Base-by-base conservation (phyloP, 2,888 invertebrate genomes). In the Nomada fabriciana region DNA sequence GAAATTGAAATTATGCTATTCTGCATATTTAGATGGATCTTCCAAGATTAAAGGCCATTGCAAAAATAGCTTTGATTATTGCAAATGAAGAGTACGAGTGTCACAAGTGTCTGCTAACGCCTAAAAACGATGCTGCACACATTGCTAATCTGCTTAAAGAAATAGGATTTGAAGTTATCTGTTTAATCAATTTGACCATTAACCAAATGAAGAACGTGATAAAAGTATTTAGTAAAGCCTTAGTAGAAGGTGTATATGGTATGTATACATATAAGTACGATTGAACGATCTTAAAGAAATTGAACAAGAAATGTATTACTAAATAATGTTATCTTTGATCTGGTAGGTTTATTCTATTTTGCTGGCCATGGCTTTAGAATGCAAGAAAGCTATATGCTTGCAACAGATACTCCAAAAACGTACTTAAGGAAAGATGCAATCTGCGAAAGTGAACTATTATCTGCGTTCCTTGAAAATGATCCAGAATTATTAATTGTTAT, bases 301-400 rank as follows among this genome's bases (percentile, higher is more conserved):
- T 36, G 25, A 50, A 64, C 50, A 1, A 11, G 20, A 70, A 20
- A 57, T 69, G 20, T 1, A 9, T 29, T 29, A 61, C 29, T 25
- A 36, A n/a, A 68, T 36, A 63, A 63, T 57, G 15, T 79, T 53
- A 5, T 53, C 72, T 61, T 25, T 36, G 36, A 15, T 80, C 42
- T 74, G 13, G 7, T 73, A 93, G 94, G 91, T 64, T 77, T 94
- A 11, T 92, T 94, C 76, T 93, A 94, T 76, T 94, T 91, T 78
- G 94, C 91, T 72, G 94, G 94, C 0, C 94, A 94, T 86, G 94
- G 94, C 65, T 94, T 93, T 61, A 91, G 91, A 76, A 91, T 93
- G 90, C 91, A 92, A 50, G 93, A 93, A 64, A 92, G 90, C 88
- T 93, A 92, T 20, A 92, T 94, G 91, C 86, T 94, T 23, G 90